Conservation (phyloP, 1,140 invertebrate genomes). For the Dermatophagoides farinae region DNA sequence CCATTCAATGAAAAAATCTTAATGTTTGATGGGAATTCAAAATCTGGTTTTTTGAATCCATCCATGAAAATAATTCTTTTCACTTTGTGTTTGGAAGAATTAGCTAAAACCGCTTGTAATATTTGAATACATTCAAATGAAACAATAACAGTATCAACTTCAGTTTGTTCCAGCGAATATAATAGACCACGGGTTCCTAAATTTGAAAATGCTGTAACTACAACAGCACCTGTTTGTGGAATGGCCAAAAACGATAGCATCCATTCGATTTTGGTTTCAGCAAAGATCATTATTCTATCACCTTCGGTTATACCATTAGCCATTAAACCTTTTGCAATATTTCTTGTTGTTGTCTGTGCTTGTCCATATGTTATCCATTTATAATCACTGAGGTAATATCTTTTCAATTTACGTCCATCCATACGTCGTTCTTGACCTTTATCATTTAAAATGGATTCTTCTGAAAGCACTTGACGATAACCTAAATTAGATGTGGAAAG, state of each 20-base stretch:
- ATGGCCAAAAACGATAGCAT: slow-evolving; percentile 49
- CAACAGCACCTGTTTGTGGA: slow-evolving; percentile 26
- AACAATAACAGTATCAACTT: slow-evolving; percentile 34
- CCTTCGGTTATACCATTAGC: slow-evolving; percentile 29
- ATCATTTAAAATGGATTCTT: slow-evolving; percentile 65
- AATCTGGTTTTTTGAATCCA: background rate
- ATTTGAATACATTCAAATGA: slow-evolving; percentile 23
- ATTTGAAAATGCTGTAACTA: slow-evolving; percentile 89
- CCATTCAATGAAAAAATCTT: background rate
- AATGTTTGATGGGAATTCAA: background rate
- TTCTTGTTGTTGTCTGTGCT: slow-evolving; percentile 45
- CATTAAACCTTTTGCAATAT: slow-evolving; percentile 55
- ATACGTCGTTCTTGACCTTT: slow-evolving; percentile 72
- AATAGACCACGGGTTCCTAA: slow-evolving; percentile 84
- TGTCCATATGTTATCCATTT: slow-evolving; percentile 41
- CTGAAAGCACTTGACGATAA: slow-evolving; percentile 54
- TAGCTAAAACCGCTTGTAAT: slow-evolving; percentile 57
- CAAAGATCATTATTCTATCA: slow-evolving; percentile 73
- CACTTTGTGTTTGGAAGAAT: slow-evolving; percentile 31
- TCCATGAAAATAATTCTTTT: background rate
- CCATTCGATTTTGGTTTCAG: slow-evolving; percentile 92
- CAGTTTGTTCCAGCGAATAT: slow-evolving; percentile 88
- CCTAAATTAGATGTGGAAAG: slow-evolving; percentile 46
- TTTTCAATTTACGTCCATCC: slow-evolving; percentile 30
- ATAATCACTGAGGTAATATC: slow-evolving; percentile 4